Conservation (phyloP, 2,888 invertebrate genomes). For the Tortricodes alternella region DNA sequence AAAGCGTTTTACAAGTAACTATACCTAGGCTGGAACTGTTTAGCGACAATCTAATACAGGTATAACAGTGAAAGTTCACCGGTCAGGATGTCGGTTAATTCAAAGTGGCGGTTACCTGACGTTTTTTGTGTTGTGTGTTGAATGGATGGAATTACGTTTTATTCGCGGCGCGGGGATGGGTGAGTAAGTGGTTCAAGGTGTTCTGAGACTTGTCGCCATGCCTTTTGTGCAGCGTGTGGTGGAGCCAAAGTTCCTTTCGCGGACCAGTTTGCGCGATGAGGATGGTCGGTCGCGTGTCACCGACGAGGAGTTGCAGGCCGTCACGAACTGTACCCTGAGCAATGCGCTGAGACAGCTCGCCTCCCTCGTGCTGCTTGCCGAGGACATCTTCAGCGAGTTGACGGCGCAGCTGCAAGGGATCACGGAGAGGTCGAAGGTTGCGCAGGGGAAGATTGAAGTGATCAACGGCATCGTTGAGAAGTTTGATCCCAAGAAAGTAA, state of each 20-base stretch:
- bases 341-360: slow-evolving; percentile 93
- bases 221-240: slow-evolving; percentile 93
- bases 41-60: slow-evolving; percentile 41
- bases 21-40: slow-evolving; percentile 46
- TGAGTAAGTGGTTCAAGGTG: slow-evolving; percentile 66
- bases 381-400: slow-evolving; percentile 93
- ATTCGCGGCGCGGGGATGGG: slow-evolving; percentile 74
- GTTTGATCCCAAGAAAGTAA: slow-evolving; percentile 94
- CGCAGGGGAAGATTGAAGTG: slow-evolving; percentile 86
- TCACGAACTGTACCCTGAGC: slow-evolving; percentile 93
- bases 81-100: slow-evolving; percentile 81
- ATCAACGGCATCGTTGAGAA: slow-evolving; percentile 88
- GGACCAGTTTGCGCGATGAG: slow-evolving; percentile 84
- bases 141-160: slow-evolving; percentile 77
- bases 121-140: slow-evolving; percentile 81
- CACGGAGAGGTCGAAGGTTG: slow-evolving; percentile 87
- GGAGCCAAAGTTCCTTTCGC: slow-evolving; percentile 91
- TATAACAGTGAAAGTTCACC: slow-evolving; percentile 67
- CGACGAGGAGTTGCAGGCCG: slow-evolving; percentile 92
- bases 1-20: slow-evolving; percentile 45
- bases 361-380: slow-evolving; percentile 90
- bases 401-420: slow-evolving; percentile 89
- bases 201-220: slow-evolving; percentile 83
- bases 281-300: slow-evolving; percentile 83
- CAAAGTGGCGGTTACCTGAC: slow-evolving; percentile 83